These are phyloP conservation scores for Sparus aurata DNA, from an alignment of 2,797 vertebrate genomes.

Conservation along the genomic window DNA sequence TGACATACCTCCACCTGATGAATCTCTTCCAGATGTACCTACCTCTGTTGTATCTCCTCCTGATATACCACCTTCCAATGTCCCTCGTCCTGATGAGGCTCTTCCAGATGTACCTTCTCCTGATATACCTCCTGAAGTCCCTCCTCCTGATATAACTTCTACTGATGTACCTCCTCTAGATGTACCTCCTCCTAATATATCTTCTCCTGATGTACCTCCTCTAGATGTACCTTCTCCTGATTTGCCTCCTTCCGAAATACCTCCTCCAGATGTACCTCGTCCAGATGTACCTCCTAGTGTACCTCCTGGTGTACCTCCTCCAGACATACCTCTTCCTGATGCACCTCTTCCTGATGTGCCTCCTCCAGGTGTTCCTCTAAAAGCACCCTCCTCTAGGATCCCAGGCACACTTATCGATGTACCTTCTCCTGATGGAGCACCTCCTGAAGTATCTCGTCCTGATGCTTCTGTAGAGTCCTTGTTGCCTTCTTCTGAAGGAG, in stretches of 20 bases:
- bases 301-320: background rate
- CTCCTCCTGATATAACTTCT: slow-evolving; percentile 10
- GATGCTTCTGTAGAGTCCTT: slow-evolving; percentile 28
- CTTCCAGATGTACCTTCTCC: background rate
- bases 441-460: slow-evolving; percentile 15
- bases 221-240: slow-evolving; percentile 3
- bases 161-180: background rate
- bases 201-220: background rate
- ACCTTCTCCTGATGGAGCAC: background rate
- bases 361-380: background rate
- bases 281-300: background rate
- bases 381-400: slow-evolving; percentile 2
- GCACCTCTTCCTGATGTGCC: background rate
- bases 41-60: background rate
- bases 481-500: slow-evolving; percentile 20
- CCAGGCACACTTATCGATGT: background rate
- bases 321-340: background rate
- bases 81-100: background rate
- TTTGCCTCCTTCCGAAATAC: background rate
- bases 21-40: background rate
- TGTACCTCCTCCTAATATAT: background rate
- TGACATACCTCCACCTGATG: background rate
- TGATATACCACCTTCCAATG: background rate
- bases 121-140: background rate
- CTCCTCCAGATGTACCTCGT: background rate